Evolutionary conservation across 2,113 vertebrate genomes (phyloP).

Genomic region (Procavia capensis): DNA sequence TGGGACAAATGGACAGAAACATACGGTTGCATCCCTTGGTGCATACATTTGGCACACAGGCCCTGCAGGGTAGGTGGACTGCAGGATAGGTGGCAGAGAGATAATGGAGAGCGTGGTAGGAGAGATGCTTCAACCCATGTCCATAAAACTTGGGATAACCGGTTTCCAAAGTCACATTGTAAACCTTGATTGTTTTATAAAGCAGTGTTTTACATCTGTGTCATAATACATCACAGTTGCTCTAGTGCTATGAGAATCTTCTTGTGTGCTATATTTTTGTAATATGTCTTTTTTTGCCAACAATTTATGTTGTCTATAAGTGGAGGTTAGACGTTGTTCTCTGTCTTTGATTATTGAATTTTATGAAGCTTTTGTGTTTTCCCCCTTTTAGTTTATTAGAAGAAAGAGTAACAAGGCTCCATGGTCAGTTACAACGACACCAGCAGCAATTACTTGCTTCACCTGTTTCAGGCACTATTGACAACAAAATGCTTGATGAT

Average conservation of each 20-base stretch:
- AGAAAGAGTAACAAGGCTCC: conserved; percentile 96
- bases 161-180: conserved; percentile 68
- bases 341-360: neutral
- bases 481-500: conserved; percentile 96
- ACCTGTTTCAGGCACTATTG: conserved; percentile 90
- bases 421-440: conserved; percentile 96
- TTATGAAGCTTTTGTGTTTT: conserved; percentile 40
- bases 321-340: neutral
- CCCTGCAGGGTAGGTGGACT: no score
- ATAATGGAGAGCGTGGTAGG: conserved; percentile 68
- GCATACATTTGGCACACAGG: conserved; percentile 66
- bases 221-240: conserved; percentile 44
- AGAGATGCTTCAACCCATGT: conserved; percentile 63
- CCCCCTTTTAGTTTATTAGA: conserved; percentile 92
- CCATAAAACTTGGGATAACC: conserved; percentile 56
- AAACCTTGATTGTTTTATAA: conserved; percentile 65
- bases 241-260: neutral
- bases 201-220: conserved; percentile 56
- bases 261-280: conserved; percentile 7
- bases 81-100: conserved; percentile 64
- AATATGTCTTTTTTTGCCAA: conserved; percentile 44
- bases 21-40: conserved; percentile 53
- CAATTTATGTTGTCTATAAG: conserved; percentile 51
- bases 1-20: conserved; percentile 69
- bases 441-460: conserved; percentile 96